phyloP scores from a whole-genome alignment of 2,888 invertebrate species.

The Meloe dianella region DNA sequence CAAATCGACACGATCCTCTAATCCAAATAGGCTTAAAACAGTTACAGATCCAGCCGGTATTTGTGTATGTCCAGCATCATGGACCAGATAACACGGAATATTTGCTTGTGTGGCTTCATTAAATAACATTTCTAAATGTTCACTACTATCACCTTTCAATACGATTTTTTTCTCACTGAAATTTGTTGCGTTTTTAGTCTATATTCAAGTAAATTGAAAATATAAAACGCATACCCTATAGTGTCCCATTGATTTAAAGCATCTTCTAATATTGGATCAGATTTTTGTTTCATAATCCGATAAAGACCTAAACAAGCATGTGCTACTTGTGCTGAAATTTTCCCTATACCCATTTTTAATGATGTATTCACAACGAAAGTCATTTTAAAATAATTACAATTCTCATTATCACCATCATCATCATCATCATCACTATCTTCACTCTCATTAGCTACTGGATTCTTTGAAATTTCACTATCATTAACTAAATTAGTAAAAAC shows the following conservation, averaged over 20 bases:
- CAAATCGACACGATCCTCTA: conserved; percentile 58
- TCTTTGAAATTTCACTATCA: conserved; percentile 29
- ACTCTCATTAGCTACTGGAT: conserved; percentile 28
- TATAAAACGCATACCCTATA: conserved; percentile 52
- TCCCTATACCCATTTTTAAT: conserved; percentile 68
- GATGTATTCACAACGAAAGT: conserved; percentile 68
- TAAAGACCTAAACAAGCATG: conserved; percentile 68
- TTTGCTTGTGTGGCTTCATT: conserved; percentile 50
- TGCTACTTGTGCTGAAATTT: conserved; percentile 64
- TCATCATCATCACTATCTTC: conserved; percentile 46
- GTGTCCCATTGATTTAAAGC: conserved; percentile 63
- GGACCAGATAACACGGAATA: conserved; percentile 47
- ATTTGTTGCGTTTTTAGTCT: conserved; percentile 11
- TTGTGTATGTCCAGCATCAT: conserved; percentile 59
- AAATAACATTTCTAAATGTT: conserved; percentile 56
- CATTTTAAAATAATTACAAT: conserved; percentile 64
- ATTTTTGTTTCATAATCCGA: conserved; percentile 58
- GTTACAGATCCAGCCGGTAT: conserved; percentile 59
- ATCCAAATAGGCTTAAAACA: conserved; percentile 62
- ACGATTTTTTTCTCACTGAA: conserved; percentile 60
- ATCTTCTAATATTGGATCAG: conserved; percentile 50
- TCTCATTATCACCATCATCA: conserved; percentile 44
- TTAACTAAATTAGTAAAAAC: conserved; percentile 61
- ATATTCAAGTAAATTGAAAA: background rate
- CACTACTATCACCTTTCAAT: conserved; percentile 54